These are phyloP conservation scores for Arvicanthis niloticus DNA, from an alignment of 2,113 vertebrate genomes.

Conservation along the genomic window DNA sequence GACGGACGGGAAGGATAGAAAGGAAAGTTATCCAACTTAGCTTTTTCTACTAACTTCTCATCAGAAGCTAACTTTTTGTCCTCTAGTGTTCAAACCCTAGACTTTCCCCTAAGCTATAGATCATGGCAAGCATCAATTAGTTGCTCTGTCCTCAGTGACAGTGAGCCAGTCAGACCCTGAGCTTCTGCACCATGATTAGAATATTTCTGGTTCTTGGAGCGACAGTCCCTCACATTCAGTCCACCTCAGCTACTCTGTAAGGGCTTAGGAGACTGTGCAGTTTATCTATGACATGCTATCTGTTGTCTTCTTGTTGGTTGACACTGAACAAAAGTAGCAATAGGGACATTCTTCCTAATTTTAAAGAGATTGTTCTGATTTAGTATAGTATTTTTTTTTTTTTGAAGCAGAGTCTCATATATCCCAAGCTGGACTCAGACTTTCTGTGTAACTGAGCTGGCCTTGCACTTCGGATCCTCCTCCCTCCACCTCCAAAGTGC, in stretches of 20 bases:
- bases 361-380: not conserved
- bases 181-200: not conserved
- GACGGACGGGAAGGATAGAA: not conserved
- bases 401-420: not conserved
- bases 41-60: not conserved
- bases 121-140: not conserved
- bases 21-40: not conserved
- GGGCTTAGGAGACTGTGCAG: not conserved
- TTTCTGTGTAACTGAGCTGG: not conserved
- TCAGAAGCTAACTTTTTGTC: not conserved
- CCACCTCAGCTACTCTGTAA: not conserved
- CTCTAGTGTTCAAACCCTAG: not conserved
- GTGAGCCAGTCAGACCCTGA: not conserved
- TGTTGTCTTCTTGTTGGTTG: not conserved
- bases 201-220: not conserved
- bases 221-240: not conserved
- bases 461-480: not conserved
- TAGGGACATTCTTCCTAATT: not conserved
- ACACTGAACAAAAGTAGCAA: not conserved
- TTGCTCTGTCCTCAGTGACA: not conserved
- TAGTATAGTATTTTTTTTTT: not conserved
- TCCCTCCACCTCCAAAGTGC: too few relatives aligned
- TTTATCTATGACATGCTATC: not conserved
- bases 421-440: not conserved
- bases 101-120: not conserved